phyloP scores from a whole-genome alignment of 2,888 invertebrate species.

The Platycnemis pennipes region DNA sequence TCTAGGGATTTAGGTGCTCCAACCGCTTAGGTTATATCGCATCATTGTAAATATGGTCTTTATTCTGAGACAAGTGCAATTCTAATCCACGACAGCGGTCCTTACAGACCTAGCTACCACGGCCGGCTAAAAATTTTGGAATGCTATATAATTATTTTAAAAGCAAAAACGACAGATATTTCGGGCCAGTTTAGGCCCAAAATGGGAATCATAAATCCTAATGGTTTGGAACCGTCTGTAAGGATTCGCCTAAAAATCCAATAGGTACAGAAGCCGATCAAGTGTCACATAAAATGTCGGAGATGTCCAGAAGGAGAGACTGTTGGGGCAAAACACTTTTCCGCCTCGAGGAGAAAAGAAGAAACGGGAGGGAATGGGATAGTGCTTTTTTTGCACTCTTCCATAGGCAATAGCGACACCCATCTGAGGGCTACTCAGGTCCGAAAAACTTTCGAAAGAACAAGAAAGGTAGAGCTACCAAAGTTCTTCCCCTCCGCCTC shows the following conservation, averaged over 20 bases:
- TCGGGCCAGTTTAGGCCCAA: too few relatives aligned
- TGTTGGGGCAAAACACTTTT: background rate
- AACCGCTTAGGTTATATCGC: too few relatives aligned
- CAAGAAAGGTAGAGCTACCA: background rate
- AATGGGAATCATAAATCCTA: background rate
- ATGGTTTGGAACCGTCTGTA: background rate
- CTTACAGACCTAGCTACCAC: too few relatives aligned
- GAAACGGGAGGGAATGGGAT: background rate
- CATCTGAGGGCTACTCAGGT: background rate
- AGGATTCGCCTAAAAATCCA: background rate
- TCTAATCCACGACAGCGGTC: too few relatives aligned
- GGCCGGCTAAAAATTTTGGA: too few relatives aligned
- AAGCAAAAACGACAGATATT: too few relatives aligned
- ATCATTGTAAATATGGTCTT: too few relatives aligned
- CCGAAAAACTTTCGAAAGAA: slow-evolving; percentile 12
- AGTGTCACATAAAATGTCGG: background rate
- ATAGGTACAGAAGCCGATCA: background rate
- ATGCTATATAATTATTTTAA: too few relatives aligned
- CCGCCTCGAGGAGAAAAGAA: background rate
- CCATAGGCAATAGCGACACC: background rate
- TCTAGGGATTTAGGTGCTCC: too few relatives aligned
- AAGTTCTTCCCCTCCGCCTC: background rate
- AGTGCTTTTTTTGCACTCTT: background rate
- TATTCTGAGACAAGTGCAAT: too few relatives aligned
- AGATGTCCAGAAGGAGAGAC: background rate